Base-by-base conservation (phyloP, 2,113 vertebrate genomes). In the Urocynchramus pylzowi region DNA sequence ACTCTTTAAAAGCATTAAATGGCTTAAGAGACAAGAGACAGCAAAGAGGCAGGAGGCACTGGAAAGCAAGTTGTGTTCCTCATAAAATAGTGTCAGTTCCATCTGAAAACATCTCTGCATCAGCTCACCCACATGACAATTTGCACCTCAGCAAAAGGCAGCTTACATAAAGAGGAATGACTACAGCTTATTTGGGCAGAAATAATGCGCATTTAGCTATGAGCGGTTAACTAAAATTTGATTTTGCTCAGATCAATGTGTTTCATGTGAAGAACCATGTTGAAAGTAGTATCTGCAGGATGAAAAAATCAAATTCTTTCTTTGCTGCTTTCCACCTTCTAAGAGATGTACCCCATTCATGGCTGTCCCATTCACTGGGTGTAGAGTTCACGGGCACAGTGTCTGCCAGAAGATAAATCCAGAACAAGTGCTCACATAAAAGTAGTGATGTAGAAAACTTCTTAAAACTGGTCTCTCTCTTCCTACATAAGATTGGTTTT, bases 1-100 rank as follows among this genome's bases (percentile, higher is more conserved):
- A 68, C 42, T 33, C 37, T 75, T 88, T 84, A 82, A 52, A 85
- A 81, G 44, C 65, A 4, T 79, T 96, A 90, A 89, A 84, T 45
- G 59, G 79, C 54, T 88, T 75, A 61, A 70, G 64, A 81, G 68
- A 78, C 31, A 63, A 78, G 68, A 85, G 56, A 31, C 5, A 0
- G 78, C 59, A 79, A 63, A 75, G 59, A 89, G 47, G 61, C 64
- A 94, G 64, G 61, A 91, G 64, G 33, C 45, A 35, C n/a, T 47
- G 79, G 89, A 61, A 87, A 90, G 49, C n/a, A 69, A n/a, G 42
- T 10, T 20, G 5, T 53, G 52, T 22, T 95, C 57, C 52, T 87
- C 65, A 63, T 31, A 49, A 74, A 81, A 26, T 6, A 54, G 50
- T 16, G 64, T 59, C 83, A 84, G n/a, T 7, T 74, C 56, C 68